Conservation (phyloP, 53 echinoderm and acorn worm species). For the Crossaster papposus region DNA sequence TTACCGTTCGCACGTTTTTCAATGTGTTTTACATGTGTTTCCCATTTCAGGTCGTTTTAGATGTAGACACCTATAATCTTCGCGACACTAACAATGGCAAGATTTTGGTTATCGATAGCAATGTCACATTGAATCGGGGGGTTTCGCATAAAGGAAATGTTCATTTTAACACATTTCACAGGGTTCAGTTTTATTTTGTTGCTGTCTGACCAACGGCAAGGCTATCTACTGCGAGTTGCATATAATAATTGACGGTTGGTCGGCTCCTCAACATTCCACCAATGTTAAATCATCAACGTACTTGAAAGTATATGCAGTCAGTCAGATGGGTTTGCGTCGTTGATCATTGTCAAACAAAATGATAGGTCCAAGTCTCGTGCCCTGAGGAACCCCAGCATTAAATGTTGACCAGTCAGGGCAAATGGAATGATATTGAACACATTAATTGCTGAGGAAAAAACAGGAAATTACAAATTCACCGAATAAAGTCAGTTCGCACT, state of each 20-base stretch:
- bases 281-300: slow-evolving; percentile 48
- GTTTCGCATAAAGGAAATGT: slow-evolving; percentile 17
- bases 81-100: not conserved
- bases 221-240: not conserved
- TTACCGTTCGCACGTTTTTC: too few relatives aligned
- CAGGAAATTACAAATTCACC: slow-evolving; percentile 9
- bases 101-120: not conserved
- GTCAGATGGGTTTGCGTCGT: not conserved
- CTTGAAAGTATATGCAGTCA: not conserved
- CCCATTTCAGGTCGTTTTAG: not conserved
- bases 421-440: slow-evolving; percentile 22
- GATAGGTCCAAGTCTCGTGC: slow-evolving; percentile 27
- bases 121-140: not conserved
- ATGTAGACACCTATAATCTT: not conserved
- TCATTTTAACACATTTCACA: slow-evolving; percentile 20
- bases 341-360: slow-evolving; percentile 27
- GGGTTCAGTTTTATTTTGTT: slow-evolving; percentile 41
- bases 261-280: not conserved
- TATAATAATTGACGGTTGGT: not conserved
- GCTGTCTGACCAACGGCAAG: not conserved
- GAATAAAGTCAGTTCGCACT: slow-evolving; percentile 11
- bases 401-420: slow-evolving; percentile 11
- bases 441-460: slow-evolving; percentile 6
- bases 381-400: slow-evolving; percentile 49
- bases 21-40: not conserved